Percentiles rank a stretch among this genome's conserved stretches.
Evolutionary conservation across 2,797 vertebrate species (phyloP).

Genomic region (Anisognathus igniventris): DNA sequence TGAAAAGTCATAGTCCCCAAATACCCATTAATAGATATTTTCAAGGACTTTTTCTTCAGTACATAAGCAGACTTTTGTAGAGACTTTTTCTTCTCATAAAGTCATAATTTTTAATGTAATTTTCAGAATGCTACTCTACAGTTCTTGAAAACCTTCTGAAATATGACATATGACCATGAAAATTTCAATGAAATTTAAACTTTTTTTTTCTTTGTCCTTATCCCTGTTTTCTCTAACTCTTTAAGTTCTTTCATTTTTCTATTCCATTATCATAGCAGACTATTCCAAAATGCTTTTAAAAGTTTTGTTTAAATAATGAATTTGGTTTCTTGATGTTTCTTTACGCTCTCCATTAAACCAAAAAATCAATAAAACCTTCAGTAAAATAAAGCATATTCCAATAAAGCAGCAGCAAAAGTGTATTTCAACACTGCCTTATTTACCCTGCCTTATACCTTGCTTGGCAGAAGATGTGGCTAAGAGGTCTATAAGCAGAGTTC

Average conservation of each 20-base stretch:
- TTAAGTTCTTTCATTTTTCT: neutral
- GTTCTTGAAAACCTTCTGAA: neutral
- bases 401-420: neutral
- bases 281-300: neutral
- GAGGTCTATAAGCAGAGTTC: neutral
- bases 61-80: neutral
- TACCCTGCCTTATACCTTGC: neutral
- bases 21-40: neutral
- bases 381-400: neutral
- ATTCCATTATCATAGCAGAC: neutral
- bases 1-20: neutral
- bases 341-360: neutral
- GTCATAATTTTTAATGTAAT: neutral
- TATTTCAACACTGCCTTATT: neutral
- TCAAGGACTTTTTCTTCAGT: neutral
- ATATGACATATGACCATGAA: rapidly evolving
- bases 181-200: neutral
- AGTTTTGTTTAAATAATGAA: neutral
- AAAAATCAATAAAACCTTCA: neutral
- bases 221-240: neutral
- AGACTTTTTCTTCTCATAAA: neutral
- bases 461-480: neutral
- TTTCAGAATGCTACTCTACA: neutral
- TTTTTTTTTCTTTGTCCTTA: neutral
- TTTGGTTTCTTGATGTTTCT: neutral